phyloP scores from a whole-genome alignment of 2,797 vertebrate species.

The Rhynchonycteris naso region DNA sequence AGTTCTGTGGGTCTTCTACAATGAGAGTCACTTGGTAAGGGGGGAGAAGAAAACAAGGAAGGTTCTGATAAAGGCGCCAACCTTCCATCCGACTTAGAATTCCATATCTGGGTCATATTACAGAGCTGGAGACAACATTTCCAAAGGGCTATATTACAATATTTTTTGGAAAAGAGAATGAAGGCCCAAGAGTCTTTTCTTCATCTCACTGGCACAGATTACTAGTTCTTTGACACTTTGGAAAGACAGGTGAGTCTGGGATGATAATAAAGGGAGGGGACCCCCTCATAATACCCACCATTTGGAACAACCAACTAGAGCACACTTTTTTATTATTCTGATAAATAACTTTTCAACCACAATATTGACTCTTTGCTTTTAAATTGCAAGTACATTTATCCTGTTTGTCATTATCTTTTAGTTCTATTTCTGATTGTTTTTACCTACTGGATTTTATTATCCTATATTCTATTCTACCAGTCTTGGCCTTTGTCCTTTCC shows the following conservation, averaged over 20 bases:
- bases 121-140: not conserved
- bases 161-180: not conserved
- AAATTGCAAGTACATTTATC: not conserved
- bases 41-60: not conserved
- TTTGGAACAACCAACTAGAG: not conserved
- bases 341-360: not conserved
- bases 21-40: not conserved
- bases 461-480: not conserved
- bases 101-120: not conserved
- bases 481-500: not conserved
- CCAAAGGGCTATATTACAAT: not conserved
- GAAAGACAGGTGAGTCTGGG: not conserved
- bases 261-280: not conserved
- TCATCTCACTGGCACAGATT: not conserved
- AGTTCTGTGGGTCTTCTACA: not conserved
- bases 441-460: not conserved
- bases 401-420: not conserved
- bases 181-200: not conserved
- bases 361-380: not conserved
- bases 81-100: conserved; percentile 32
- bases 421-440: not conserved
- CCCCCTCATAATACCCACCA: not conserved
- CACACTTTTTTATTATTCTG: not conserved
- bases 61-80: not conserved
- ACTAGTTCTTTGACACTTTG: not conserved